A percentile compares a stretch with the other conserved stretches of the same genome.
Evolutionary conservation across 2,888 invertebrate genomes (phyloP).

Genomic region (Alloscopus bannaensis): DNA sequence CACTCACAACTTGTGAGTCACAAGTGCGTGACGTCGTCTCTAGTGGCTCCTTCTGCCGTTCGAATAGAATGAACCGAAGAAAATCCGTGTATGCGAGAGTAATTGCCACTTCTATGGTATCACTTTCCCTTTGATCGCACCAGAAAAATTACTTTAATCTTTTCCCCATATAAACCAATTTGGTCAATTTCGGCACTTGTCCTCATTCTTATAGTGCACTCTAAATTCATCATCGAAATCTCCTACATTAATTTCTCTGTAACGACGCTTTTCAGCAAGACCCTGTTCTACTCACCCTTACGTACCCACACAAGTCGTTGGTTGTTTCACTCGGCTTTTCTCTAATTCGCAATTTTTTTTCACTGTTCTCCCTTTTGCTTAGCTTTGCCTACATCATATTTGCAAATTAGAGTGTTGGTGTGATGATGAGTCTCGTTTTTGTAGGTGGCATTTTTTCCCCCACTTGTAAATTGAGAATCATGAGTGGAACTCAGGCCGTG

Average conservation of each 20-base stretch:
- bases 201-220: background rate
- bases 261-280: background rate
- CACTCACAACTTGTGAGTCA: no score
- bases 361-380: background rate
- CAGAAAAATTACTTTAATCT: conserved; percentile 49
- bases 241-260: conserved; percentile 10
- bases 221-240: conserved; percentile 19
- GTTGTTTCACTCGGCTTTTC: background rate
- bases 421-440: conserved; percentile 10
- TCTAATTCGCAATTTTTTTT: background rate
- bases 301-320: no score
- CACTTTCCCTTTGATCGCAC: conserved; percentile 44
- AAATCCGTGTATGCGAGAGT: conserved; percentile 6
- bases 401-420: conserved; percentile 12
- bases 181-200: conserved; percentile 23
- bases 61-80: conserved; percentile 10
- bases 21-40: conserved; percentile 46
- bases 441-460: background rate
- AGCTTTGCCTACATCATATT: background rate
- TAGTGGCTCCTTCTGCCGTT: conserved; percentile 19
- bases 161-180: conserved; percentile 49
- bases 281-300: background rate
- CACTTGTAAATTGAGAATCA: conserved; percentile 4
- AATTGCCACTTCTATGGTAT: conserved; percentile 39
- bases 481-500: background rate